Percentiles rank a stretch among this genome's conserved stretches.
These are phyloP conservation scores for Cephalopachus bancanus DNA, from an alignment of 2,797 vertebrate species.

Conservation along the genomic window DNA sequence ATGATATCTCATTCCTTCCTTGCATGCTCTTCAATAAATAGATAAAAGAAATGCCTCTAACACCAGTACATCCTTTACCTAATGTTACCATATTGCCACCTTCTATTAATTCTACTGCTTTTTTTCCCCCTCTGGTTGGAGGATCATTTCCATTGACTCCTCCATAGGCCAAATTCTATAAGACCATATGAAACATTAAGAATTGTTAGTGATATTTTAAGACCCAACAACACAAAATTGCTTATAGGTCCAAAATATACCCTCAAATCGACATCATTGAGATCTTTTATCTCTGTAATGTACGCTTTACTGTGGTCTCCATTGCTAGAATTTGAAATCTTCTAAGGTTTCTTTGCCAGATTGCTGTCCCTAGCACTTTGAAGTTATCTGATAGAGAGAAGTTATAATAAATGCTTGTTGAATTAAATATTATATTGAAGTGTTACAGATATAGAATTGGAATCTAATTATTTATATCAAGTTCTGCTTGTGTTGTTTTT, in stretches of 20 bases:
- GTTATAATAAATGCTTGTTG: neutral
- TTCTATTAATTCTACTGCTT: neutral
- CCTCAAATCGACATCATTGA: neutral
- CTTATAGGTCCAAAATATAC: neutral
- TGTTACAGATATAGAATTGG: neutral
- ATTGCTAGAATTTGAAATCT: neutral
- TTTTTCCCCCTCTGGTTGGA: neutral
- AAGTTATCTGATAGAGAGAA: neutral
- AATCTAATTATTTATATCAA: neutral
- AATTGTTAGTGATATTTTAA: neutral
- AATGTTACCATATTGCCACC: neutral
- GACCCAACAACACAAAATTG: neutral
- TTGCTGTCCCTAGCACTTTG: neutral
- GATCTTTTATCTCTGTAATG: neutral
- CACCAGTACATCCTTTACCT: neutral
- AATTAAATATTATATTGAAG: slow-evolving; percentile 1
- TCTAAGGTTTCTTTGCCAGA: neutral
- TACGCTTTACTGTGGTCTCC: neutral
- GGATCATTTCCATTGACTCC: neutral
- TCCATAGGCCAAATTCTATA: neutral
- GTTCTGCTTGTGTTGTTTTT: neutral
- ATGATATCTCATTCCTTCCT: neutral
- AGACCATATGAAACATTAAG: neutral
- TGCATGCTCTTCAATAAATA: neutral
- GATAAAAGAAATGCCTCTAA: neutral